phyloP scores from a whole-genome alignment of 2,113 vertebrate genomes.

The Steatornis caripensis region DNA sequence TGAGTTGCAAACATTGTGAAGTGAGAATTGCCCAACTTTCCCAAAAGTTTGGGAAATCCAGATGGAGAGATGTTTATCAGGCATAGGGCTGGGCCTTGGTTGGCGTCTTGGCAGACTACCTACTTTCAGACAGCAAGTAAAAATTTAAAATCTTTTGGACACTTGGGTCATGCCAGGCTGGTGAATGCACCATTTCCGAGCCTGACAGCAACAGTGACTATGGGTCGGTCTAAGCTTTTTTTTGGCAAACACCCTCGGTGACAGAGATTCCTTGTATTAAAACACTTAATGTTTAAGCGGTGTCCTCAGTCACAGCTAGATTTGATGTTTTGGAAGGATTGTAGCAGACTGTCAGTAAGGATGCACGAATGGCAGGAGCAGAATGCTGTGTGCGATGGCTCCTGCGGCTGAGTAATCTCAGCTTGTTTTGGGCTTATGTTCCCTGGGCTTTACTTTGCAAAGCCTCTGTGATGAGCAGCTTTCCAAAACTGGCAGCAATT shows the following conservation, averaged over 20 bases:
- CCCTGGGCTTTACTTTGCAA: background rate
- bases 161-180: background rate
- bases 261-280: background rate
- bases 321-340: background rate
- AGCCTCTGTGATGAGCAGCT: background rate
- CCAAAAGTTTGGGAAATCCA: constrained; percentile 27
- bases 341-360: background rate
- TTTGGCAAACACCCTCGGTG: background rate
- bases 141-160: background rate
- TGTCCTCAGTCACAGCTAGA: background rate
- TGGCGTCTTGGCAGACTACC: constrained; percentile 14
- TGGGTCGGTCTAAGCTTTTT: background rate
- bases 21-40: constrained; percentile 20
- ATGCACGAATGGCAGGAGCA: background rate
- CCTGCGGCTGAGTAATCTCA: background rate
- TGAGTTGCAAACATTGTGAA: background rate
- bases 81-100: background rate
- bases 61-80: constrained; percentile 25
- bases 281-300: background rate
- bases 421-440: background rate
- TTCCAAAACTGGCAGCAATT: background rate
- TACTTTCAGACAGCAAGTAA: background rate
- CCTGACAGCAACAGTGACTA: background rate
- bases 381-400: fast-evolving
- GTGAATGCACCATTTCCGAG: background rate